phyloP scores from a whole-genome alignment of 1,140 invertebrate genomes.

The Macrosteles quadrilineatus region DNA sequence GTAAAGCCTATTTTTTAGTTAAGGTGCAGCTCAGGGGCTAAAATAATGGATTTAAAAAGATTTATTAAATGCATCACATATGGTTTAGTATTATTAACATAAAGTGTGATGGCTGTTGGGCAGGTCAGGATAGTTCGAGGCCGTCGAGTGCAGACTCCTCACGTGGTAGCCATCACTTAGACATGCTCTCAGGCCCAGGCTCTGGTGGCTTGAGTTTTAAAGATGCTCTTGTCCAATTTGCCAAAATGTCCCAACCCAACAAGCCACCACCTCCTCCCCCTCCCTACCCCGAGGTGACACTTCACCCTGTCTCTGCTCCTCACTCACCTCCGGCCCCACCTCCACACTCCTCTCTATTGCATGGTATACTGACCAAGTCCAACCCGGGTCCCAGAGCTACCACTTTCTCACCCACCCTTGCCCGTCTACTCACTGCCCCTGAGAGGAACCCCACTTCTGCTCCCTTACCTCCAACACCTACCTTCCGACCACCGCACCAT shows the following conservation, averaged over 20 bases:
- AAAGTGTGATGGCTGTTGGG: too few relatives aligned
- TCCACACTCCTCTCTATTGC: constrained; percentile 66
- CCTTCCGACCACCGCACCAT: constrained; percentile 42
- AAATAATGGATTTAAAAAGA: too few relatives aligned
- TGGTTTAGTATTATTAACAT: too few relatives aligned
- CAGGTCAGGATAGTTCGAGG: constrained; percentile 48
- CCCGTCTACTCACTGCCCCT: constrained; percentile 71
- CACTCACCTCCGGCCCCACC: constrained; percentile 51
- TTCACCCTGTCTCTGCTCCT: constrained; percentile 64
- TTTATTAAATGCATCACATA: too few relatives aligned
- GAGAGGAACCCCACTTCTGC: constrained; percentile 49
- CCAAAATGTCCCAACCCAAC: constrained; percentile 53
- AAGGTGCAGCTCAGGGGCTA: too few relatives aligned
- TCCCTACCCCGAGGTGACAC: constrained; percentile 71
- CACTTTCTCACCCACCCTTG: constrained; percentile 75
- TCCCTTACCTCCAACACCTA: constrained; percentile 2
- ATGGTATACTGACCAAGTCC: constrained; percentile 70
- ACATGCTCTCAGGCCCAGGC: constrained; percentile 10
- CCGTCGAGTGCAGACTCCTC: constrained; percentile 58
- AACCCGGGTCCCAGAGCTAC: constrained; percentile 45
- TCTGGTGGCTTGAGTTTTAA: constrained; percentile 60
- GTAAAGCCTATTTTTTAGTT: too few relatives aligned
- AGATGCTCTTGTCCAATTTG: constrained; percentile 75
- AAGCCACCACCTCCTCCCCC: constrained; percentile 10
- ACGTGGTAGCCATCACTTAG: constrained; percentile 45